phyloP scores from a whole-genome alignment of 2,888 invertebrate genomes.

The Thymelicus acteon region DNA sequence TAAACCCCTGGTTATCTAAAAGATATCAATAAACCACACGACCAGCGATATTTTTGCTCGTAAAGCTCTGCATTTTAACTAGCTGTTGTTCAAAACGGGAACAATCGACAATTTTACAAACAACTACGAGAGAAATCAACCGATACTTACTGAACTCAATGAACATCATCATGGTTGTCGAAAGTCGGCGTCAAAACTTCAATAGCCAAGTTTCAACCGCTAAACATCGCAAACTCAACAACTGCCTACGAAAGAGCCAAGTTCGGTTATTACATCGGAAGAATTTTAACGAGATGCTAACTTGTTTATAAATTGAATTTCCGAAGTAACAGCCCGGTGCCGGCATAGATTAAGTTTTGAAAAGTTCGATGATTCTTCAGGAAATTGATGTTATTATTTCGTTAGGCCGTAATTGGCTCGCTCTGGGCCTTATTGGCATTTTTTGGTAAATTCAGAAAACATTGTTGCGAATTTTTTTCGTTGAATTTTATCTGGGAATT shows the following conservation, averaged over 20 bases:
- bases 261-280: slow-evolving; percentile 76
- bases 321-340: slow-evolving; percentile 75
- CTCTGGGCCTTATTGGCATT: slow-evolving; percentile 42
- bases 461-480: slow-evolving; percentile 28
- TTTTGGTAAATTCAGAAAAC: slow-evolving; percentile 33
- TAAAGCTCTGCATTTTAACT: too few relatives aligned
- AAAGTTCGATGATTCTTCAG: slow-evolving; percentile 71
- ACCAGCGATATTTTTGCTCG: too few relatives aligned
- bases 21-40: too few relatives aligned
- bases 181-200: slow-evolving; percentile 20
- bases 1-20: too few relatives aligned
- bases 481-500: slow-evolving; percentile 24
- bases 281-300: slow-evolving; percentile 82
- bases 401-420: slow-evolving; percentile 45
- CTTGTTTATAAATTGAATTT: slow-evolving; percentile 84
- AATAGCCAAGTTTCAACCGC: slow-evolving; percentile 26
- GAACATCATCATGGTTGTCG: slow-evolving; percentile 2
- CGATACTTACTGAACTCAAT: slow-evolving; percentile 19
- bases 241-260: slow-evolving; percentile 44
- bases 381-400: slow-evolving; percentile 64
- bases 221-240: slow-evolving; percentile 29
- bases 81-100: neutral
- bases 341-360: slow-evolving; percentile 75
- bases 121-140: slow-evolving; percentile 1
- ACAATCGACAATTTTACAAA: neutral